Percentiles rank a stretch among this genome's conserved stretches.
Evolutionary conservation across 1,140 invertebrate species (phyloP).

Genomic region (Macrobrachium nipponense): DNA sequence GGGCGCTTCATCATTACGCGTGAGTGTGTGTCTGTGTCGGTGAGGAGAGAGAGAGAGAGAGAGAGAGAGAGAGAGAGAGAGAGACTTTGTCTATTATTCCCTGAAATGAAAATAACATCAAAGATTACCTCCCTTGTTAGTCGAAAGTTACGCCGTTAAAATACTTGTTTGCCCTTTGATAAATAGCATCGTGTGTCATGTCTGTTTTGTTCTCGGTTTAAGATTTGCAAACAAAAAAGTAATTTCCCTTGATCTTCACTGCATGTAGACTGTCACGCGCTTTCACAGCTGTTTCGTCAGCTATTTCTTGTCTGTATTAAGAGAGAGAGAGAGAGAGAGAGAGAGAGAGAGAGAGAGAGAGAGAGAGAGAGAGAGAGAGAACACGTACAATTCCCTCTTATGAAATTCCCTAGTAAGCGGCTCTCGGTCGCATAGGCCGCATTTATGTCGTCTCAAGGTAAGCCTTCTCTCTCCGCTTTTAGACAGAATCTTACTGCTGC

Average conservation of each 20-base stretch:
- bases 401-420: not conserved
- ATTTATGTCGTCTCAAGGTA: not conserved
- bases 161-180: too few species aligned
- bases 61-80: not conserved
- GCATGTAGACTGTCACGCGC: too few species aligned
- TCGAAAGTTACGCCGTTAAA: too few species aligned
- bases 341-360: conserved; percentile 20
- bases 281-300: too few species aligned
- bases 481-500: too few species aligned
- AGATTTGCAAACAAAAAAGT: too few species aligned
- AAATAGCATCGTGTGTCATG: too few species aligned
- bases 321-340: conserved; percentile 25
- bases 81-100: not conserved
- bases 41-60: not conserved
- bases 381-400: not conserved
- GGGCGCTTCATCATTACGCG: too few species aligned
- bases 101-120: not conserved
- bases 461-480: not conserved
- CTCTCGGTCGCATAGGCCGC: not conserved
- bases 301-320: not conserved
- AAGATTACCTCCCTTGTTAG: too few species aligned
- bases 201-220: too few species aligned
- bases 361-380: conserved; percentile 40
- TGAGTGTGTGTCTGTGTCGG: too few species aligned
- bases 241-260: too few species aligned